Percentiles rank a stretch among this genome's conserved stretches.
These are phyloP conservation scores for Pangasius djambal DNA, from an alignment of 2,797 vertebrate species.

Conservation along the genomic window DNA sequence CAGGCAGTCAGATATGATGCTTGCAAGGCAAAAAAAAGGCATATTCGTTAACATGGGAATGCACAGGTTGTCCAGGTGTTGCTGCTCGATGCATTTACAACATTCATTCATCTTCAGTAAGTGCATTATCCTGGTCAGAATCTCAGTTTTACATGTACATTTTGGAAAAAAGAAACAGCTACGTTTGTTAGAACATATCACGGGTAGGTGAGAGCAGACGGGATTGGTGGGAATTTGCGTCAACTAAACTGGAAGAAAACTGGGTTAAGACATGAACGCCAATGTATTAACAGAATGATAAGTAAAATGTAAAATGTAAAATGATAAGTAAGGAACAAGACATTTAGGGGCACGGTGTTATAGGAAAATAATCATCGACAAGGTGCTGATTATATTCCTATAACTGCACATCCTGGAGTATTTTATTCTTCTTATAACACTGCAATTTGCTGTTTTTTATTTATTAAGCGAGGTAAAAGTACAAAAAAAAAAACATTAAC, in stretches of 20 bases:
- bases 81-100: background rate
- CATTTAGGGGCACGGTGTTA: background rate
- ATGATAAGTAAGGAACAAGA: background rate
- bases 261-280: background rate
- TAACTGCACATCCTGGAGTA: background rate
- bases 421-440: background rate
- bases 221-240: background rate
- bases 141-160: background rate
- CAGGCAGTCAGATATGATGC: background rate
- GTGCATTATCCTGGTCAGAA: background rate
- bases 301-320: background rate
- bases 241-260: background rate
- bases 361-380: background rate
- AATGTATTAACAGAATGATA: background rate
- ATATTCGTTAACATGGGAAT: background rate
- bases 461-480: background rate
- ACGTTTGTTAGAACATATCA: background rate
- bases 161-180: background rate
- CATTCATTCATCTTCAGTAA: background rate
- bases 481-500: background rate
- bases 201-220: background rate
- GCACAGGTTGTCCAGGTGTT: background rate
- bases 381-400: background rate
- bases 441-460: background rate
- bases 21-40: background rate